Conservation (phyloP, 2,888 invertebrate genomes). For the Amphiduros pacificus region DNA sequence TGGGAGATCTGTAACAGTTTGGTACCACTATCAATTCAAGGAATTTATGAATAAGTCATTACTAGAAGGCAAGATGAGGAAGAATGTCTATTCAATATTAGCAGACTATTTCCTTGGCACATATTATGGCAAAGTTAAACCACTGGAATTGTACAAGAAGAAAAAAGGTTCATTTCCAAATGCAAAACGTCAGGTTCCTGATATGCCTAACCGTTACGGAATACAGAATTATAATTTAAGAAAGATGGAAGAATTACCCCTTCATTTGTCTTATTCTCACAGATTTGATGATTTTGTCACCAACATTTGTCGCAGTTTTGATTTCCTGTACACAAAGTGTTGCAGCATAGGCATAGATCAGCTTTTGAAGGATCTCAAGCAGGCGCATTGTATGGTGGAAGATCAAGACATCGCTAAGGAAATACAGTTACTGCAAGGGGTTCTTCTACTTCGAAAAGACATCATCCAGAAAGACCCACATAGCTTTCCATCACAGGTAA, state of each 20-base stretch:
- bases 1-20: constrained; percentile 33
- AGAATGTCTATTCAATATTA: constrained; percentile 29
- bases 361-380: constrained; percentile 4
- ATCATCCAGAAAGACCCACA: constrained; percentile 34
- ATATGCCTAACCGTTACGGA: constrained; percentile 34
- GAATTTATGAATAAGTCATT: too few species aligned
- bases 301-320: neutral
- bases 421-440: constrained; percentile 30
- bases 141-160: constrained; percentile 40
- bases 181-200: constrained; percentile 36
- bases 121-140: constrained; percentile 39
- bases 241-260: constrained; percentile 41
- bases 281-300: constrained; percentile 28
- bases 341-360: neutral
- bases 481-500: constrained; percentile 37
- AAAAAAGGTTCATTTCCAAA: constrained; percentile 42
- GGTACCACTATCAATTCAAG: constrained; percentile 45
- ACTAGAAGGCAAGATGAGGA: too few species aligned
- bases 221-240: constrained; percentile 19
- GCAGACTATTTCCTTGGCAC: constrained; percentile 46
- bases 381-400: constrained; percentile 15
- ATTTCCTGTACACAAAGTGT: neutral
- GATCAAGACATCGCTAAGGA: constrained; percentile 14
- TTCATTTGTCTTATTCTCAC: constrained; percentile 35
- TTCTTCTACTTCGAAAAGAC: constrained; percentile 36